Percentiles rank a stretch among this genome's conserved stretches.
Evolutionary conservation across 2,888 invertebrate species (phyloP).

Genomic region (Caenorhabditis wallacei): DNA sequence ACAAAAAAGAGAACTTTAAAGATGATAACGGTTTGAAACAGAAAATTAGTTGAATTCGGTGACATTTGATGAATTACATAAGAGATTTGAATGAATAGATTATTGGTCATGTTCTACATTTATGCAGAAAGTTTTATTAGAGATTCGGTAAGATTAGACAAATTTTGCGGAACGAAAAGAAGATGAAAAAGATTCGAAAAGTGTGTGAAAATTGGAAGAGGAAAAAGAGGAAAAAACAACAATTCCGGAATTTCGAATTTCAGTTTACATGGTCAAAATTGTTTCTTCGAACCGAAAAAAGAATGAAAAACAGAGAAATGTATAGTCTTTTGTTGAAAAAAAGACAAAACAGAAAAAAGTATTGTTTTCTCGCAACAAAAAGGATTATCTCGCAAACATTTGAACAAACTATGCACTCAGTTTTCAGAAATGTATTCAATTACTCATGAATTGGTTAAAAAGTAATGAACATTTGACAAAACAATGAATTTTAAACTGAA

Average conservation of each 20-base stretch:
- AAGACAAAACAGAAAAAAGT: no score
- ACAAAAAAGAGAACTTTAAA: neutral
- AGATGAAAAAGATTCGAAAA: conserved; percentile 4
- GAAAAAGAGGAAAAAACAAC: conserved; percentile 10
- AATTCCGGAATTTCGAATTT: conserved; percentile 34
- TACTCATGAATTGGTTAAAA: no score
- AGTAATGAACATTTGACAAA: no score
- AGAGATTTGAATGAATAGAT: conserved; percentile 36
- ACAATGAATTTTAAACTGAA: no score
- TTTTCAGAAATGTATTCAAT: conserved; percentile 20
- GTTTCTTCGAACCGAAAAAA: conserved; percentile 4
- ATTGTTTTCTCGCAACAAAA: conserved; percentile 29
- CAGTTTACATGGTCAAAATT: conserved; percentile 24
- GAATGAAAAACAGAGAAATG: conserved; percentile 13
- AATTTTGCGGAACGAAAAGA: conserved; percentile 36
- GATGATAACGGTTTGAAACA: neutral
- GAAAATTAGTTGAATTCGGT: conserved; percentile 6
- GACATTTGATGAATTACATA: conserved; percentile 28
- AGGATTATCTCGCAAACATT: conserved; percentile 54
- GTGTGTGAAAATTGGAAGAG: neutral
- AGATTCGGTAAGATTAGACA: conserved; percentile 47
- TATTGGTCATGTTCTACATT: conserved; percentile 49
- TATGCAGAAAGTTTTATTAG: conserved; percentile 39
- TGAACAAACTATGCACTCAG: conserved; percentile 21
- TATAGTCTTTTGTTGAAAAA: no score